Conservation (phyloP, 2,888 invertebrate species). For the Drosophila ustulata region DNA sequence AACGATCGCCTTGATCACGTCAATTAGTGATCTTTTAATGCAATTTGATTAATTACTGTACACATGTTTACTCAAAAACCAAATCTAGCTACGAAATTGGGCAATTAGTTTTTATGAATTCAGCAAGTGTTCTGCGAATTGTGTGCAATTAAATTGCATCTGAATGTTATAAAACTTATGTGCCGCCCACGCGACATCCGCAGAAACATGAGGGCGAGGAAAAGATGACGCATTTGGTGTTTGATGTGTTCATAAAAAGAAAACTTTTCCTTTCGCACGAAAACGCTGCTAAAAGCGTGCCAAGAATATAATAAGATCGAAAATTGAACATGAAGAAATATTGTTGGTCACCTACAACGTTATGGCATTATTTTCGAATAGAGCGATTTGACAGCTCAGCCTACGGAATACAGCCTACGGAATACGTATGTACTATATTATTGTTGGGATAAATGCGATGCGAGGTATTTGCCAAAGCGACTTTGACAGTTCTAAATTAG, state of each 20-base stretch:
- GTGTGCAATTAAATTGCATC: constrained; percentile 48
- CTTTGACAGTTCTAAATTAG: constrained; percentile 69
- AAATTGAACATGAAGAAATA: constrained; percentile 15
- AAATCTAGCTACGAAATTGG: constrained; percentile 38
- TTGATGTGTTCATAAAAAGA: constrained; percentile 20
- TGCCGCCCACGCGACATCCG: constrained; percentile 16
- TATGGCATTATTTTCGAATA: neutral
- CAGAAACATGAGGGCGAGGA: too few relatives aligned
- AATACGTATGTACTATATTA: constrained; percentile 3
- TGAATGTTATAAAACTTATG: neutral
- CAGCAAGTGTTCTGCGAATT: constrained; percentile 28
- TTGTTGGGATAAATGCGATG: constrained; percentile 24
- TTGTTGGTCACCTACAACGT: constrained; percentile 17
- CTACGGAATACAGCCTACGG: constrained; percentile 3
- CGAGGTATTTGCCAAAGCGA: constrained; percentile 35
- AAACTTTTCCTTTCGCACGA: constrained; percentile 47
- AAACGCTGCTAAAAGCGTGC: constrained; percentile 44
- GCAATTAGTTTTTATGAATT: constrained; percentile 39
- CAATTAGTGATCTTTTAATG: constrained; percentile 29
- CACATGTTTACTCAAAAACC: constrained; percentile 41
- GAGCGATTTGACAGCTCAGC: constrained; percentile 40
- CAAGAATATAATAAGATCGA: constrained; percentile 20
- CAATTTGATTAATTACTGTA: constrained; percentile 52
- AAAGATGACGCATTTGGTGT: constrained; percentile 37
- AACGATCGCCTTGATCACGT: constrained; percentile 7